Evolutionary conservation across 2,888 invertebrate genomes (phyloP).

Genomic region (Aphodius granarius): DNA sequence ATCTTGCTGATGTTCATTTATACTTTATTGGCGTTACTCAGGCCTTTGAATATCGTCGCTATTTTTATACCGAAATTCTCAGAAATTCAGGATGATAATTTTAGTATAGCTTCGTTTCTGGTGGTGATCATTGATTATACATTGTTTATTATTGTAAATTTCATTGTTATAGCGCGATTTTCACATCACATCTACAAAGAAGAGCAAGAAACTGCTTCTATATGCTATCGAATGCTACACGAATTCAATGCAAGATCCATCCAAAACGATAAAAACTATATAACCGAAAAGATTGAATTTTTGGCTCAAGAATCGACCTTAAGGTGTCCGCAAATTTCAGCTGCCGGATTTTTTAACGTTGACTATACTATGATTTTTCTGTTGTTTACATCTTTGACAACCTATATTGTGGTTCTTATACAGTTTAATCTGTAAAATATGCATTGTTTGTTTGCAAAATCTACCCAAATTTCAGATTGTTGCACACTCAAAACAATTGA

Average conservation of each 20-base stretch:
- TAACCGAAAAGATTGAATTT: neutral
- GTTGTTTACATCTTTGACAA: neutral
- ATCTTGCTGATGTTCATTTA: slow-evolving; percentile 17
- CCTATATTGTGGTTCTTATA: neutral
- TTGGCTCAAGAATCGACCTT: slow-evolving; percentile 2
- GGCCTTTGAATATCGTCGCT: slow-evolving; percentile 14
- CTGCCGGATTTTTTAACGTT: neutral
- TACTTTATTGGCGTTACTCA: slow-evolving; percentile 18
- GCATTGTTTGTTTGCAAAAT: no score
- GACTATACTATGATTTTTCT: neutral
- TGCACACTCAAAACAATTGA: no score
- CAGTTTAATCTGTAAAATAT: neutral
- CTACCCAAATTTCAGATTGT: no score
- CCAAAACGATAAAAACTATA: neutral
- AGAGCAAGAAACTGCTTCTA: slow-evolving; percentile 1
- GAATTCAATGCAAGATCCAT: neutral
- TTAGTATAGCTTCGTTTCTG: slow-evolving; percentile 7
- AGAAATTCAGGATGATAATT: neutral
- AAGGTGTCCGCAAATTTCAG: slow-evolving; percentile 4
- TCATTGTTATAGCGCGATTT: neutral
- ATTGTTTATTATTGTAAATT: slow-evolving; percentile 15
- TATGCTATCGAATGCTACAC: neutral
- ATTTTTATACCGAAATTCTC: slow-evolving; percentile 16
- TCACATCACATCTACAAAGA: neutral
- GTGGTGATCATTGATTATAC: slow-evolving; percentile 18